Evolutionary conservation across 1,140 invertebrate species (phyloP), one percentile per base, ranked within the genome.

Genomic region (Cydia fagiglandana): DNA sequence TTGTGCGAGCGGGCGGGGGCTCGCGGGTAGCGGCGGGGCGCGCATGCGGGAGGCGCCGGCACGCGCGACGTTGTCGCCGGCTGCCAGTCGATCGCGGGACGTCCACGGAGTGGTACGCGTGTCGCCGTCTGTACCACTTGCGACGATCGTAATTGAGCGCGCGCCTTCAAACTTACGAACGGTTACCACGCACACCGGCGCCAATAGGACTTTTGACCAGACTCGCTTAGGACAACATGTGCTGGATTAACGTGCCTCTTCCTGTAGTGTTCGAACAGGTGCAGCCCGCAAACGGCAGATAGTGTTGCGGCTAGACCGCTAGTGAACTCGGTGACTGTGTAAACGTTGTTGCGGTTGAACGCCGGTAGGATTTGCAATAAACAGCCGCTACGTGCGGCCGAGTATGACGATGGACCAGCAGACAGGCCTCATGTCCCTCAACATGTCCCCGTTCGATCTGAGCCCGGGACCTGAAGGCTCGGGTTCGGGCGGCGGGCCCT

Each of bases 401-500:
- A 92, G 90, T 90, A 94, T 94, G 94, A 94, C 89, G 85, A 90
- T 91, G 94, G 89, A 92, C 83, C 95, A 96, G 92, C 95, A 96
- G 93, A 95, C 96, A 93, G 95, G 96, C 94, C 94, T 97, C 91
- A 96, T 97, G 94, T 96, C 96, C 90, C 94, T 97, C 83, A 97
- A 96, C 94, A 96, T 97, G 95, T 96, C 96, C 90, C 96, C 96
- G 79, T 96, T 96, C 91, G 95, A 96, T 85, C 93, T 96, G 89
- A 96, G 96, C 86, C 95, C 96, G 82, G 95, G 95, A 83, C 94
- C 92, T 47, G 94, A 95, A 83, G 93, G 93, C 75, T 94, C 94
- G 75, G 94, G 95, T 81, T 95, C 95, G 78, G 81, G 93, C 83
- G 86, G 84, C 79, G 90, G 89, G 74, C 89, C 91, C 75, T 91